phyloP scores from a whole-genome alignment of 2,113 vertebrate genomes.

The Ancistrus triradiatus region DNA sequence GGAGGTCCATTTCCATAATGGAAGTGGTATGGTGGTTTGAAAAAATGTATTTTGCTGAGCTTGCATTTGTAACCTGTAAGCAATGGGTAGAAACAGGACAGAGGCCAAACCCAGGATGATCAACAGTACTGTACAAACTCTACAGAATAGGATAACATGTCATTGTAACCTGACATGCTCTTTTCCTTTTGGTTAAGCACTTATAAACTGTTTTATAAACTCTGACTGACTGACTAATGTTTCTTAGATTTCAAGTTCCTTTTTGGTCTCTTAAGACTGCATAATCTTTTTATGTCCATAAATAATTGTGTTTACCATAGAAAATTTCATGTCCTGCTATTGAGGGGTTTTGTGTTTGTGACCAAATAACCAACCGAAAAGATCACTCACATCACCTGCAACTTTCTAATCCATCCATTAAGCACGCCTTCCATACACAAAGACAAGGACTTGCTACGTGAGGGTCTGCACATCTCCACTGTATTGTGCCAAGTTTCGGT shows the following conservation, averaged over 20 bases:
- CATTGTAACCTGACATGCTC: no score
- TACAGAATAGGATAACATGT: no score
- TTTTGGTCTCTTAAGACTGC: no score
- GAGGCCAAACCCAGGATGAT: conserved; percentile 1
- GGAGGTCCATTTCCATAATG: neutral
- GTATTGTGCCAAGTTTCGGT: conserved; percentile 44
- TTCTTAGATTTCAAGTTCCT: no score
- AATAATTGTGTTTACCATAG: no score
- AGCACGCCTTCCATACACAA: conserved; percentile 21
- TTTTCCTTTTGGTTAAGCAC: no score
- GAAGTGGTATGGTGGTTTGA: neutral
- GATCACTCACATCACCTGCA: neutral
- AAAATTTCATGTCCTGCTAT: no score
- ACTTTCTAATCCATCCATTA: neutral
- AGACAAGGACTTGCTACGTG: conserved; percentile 50
- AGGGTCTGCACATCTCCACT: conserved; percentile 48
- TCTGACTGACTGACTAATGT: no score
- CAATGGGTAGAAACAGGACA: conserved; percentile 2
- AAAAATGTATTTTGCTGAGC: conserved; percentile 1
- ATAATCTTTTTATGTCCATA: no score
- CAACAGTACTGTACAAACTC: no score
- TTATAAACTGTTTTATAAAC: no score
- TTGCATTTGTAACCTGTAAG: conserved; percentile 5
- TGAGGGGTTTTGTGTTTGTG: neutral
- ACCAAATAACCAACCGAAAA: neutral